Base-by-base conservation (phyloP, 2,888 invertebrate species). In the Heteromyza rotundicornis region DNA sequence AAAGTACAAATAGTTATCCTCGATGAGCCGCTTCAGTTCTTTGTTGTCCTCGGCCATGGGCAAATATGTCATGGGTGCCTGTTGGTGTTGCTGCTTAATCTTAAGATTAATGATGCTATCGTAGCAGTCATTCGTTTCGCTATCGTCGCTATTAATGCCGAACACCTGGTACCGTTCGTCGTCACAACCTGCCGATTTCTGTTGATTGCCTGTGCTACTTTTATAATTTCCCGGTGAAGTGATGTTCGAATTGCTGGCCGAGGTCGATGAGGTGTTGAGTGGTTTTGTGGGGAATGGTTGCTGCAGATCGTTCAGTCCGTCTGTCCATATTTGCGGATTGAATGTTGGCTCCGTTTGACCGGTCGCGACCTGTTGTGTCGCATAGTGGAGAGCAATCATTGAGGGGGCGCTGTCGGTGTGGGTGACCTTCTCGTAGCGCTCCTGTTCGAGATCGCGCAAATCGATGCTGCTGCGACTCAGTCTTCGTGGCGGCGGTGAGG, bases 351-450 rank as follows among this genome's bases (percentile, higher is more conserved):
- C 77, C 35, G 69, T 55, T 36, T 74, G 76, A 12, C 40, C 22
- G 20, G 17, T 57, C 36, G 44, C 47, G 55, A 54, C 72, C 51
- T 79, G 68, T 20, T 72, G 71, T 49, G 76, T 71, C 14, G 74
- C 76, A 64, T 76, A 77, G 59, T 78, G 82, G 50, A 82, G 66
- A 0, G 83, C 81, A 68, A 84, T 82, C 82, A 83, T 83, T 17
- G 84, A 84, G 2, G 83, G 83, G 3, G 83, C 84, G 66, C 84
- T 84, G 65, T 84, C 84, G 2, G 84, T 84, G 66, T 84, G 84
- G 19, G 81, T 79, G 60, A 84, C 84, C 69, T 82, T 83, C 63
- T 83, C 83, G 57, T 83, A 82, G 19, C 80, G 79, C 65, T 84
- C 83, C 68, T 82, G 83, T 64, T 84, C 84, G 57, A 84, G 72